Base-by-base conservation (phyloP, 2,888 invertebrate genomes). In the Drosophila eohydei region DNA sequence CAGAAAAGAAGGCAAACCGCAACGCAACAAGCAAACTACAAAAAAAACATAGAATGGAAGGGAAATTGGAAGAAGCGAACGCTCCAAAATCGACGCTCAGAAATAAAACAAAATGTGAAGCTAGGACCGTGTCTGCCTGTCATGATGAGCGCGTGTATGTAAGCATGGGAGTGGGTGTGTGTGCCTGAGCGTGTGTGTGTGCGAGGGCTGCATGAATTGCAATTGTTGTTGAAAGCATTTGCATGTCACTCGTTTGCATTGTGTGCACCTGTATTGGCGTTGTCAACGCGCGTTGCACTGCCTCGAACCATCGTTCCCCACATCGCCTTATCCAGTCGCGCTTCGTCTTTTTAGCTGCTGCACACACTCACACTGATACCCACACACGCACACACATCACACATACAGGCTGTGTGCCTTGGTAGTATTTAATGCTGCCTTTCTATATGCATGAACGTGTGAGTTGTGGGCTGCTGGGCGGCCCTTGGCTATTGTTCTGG, bases 181-280 rank as follows among this genome's bases (percentile, higher is more conserved):
- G 38, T 28, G 40, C 21, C 44, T 40, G 51, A 38, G 44, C 51
- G 54, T 40, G 32, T 28, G 40, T 46, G 60, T 71, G 40, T 57
- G 57, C 12, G 52, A 50, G 50, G 14, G 59, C 62, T 74, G 84
- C 80, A 83, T 86, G 81, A 86, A 80, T 81, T 81, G 87, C 87
- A 87, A 80, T 88, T 88, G 85, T 88, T 86, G 89, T 81, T 88
- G 88, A 88, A 89, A 89, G 88, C 88, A 88, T 89, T 88, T 88
- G 89, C 88, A 89, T 89, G 88, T 88, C 87, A 87, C 83, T 84
- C 89, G 83, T 80, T 82, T 78, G 83, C 81, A 85, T 81, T 83
- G 80, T 74, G 87, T 65, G 67, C 84, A 84, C 84, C 84, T 84
- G 84, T 77, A 88, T 88, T 88, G 89, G 87, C 79, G 72, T 83